These are phyloP conservation scores for Diplosoma virens DNA, from an alignment of 23 tunicate genomes.

Conservation along the genomic window DNA sequence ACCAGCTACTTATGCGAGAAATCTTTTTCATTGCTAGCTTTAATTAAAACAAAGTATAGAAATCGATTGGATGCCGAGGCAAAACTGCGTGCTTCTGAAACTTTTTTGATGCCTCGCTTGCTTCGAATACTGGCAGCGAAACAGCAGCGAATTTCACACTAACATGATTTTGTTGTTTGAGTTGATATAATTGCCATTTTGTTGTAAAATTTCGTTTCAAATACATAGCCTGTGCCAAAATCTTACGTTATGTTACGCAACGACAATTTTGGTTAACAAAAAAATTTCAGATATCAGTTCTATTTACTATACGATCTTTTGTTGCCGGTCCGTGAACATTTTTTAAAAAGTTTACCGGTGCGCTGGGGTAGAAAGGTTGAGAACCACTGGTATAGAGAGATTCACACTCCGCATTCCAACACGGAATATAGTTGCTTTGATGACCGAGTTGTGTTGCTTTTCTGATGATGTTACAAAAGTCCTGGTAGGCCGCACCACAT, in stretches of 20 bases:
- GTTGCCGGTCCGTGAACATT: neutral
- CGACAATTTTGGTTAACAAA: neutral
- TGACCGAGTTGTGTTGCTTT: no score
- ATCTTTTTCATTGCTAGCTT: neutral
- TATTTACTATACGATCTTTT: neutral
- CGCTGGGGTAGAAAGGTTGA: neutral
- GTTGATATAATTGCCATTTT: neutral
- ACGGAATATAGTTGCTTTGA: no score
- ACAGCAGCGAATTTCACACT: no score
- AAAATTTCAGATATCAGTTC: neutral
- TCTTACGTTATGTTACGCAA: neutral
- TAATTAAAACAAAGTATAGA: neutral
- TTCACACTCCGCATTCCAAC: no score
- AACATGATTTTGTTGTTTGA: neutral
- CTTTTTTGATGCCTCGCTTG: no score
- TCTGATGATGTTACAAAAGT: no score
- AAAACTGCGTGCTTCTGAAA: no score
- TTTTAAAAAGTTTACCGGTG: neutral
- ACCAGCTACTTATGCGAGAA: conserved; percentile 10
- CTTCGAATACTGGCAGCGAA: no score
- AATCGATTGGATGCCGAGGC: no score
- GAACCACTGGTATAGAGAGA: neutral
- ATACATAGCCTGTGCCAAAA: neutral
- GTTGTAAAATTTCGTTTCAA: neutral
- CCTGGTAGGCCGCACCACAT: no score